These are phyloP conservation scores for Clistopyga incitator DNA, from an alignment of 2,888 invertebrate genomes.

Conservation along the genomic window DNA sequence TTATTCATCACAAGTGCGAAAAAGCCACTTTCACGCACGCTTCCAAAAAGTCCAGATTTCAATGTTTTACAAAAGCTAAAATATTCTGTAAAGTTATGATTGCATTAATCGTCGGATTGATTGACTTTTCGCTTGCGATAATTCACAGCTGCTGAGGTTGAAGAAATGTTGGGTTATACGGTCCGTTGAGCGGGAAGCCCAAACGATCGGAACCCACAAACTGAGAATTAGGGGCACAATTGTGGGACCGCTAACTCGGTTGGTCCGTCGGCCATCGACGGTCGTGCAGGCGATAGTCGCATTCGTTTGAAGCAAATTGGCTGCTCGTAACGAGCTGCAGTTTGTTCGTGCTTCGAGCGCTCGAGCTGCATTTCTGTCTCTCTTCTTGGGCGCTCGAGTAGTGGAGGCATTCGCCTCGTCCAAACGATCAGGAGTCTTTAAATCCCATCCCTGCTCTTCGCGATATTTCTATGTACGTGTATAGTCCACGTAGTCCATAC, in stretches of 20 bases:
- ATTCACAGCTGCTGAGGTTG: too few relatives aligned
- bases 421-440: slow-evolving; percentile 20
- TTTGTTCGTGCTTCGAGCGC: slow-evolving; percentile 60
- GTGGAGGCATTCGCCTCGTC: slow-evolving; percentile 30
- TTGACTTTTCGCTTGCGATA: too few relatives aligned
- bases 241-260: slow-evolving; percentile 14
- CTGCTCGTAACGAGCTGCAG: slow-evolving; percentile 43
- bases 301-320: slow-evolving; percentile 64
- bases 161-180: background rate
- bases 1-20: background rate
- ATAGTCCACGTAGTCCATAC: background rate
- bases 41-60: too few relatives aligned
- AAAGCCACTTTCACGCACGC: too few relatives aligned
- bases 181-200: background rate
- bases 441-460: slow-evolving; percentile 2
- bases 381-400: slow-evolving; percentile 28
- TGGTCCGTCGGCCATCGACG: slow-evolving; percentile 26
- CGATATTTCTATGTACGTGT: background rate
- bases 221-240: slow-evolving; percentile 2
- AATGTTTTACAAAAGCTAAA: too few relatives aligned
- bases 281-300: slow-evolving; percentile 51
- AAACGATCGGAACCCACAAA: slow-evolving; percentile 22
- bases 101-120: too few relatives aligned
- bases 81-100: too few relatives aligned
- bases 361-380: slow-evolving; percentile 54